Evolutionary conservation across 2,113 vertebrate genomes (phyloP).

Genomic region (Zapornia atra): DNA sequence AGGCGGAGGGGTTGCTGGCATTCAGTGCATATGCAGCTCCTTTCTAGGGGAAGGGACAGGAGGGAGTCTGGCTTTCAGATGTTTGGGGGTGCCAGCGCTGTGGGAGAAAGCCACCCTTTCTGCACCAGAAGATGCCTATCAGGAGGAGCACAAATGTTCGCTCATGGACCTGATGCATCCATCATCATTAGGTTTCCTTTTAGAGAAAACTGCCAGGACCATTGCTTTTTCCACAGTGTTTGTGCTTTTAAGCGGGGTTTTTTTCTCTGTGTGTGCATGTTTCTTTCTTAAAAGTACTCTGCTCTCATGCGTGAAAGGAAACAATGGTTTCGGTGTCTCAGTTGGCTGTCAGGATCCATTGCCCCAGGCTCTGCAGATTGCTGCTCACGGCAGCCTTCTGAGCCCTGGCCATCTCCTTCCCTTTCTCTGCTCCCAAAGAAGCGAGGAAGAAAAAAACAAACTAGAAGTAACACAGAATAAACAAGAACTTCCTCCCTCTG

Average conservation of each 20-base stretch:
- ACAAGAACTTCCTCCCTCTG: not conserved
- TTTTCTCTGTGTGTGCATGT: not conserved
- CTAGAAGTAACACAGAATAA: not conserved
- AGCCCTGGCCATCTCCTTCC: not conserved
- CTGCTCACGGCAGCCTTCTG: not conserved
- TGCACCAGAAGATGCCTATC: not conserved
- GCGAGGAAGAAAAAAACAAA: not conserved
- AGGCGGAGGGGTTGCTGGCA: not conserved
- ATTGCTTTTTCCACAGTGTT: not conserved
- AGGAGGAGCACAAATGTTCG: not conserved
- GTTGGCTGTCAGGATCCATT: not conserved
- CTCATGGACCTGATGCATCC: not conserved
- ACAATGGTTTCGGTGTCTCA: not conserved
- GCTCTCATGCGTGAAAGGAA: not conserved
- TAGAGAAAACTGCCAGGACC: not conserved
- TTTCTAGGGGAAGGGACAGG: not conserved
- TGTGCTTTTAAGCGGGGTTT: not conserved
- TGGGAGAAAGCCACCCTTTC: not conserved
- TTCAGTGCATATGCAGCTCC: not conserved
- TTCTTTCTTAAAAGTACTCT: not conserved
- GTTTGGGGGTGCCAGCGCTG: not conserved
- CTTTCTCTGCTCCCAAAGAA: not conserved
- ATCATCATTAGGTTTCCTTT: not conserved
- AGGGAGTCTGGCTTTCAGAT: not conserved
- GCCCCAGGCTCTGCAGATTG: not conserved